Evolutionary conservation across 2,797 vertebrate species (phyloP), one percentile per base, ranked within the genome.

Genomic region (Acridotheres tristis): DNA sequence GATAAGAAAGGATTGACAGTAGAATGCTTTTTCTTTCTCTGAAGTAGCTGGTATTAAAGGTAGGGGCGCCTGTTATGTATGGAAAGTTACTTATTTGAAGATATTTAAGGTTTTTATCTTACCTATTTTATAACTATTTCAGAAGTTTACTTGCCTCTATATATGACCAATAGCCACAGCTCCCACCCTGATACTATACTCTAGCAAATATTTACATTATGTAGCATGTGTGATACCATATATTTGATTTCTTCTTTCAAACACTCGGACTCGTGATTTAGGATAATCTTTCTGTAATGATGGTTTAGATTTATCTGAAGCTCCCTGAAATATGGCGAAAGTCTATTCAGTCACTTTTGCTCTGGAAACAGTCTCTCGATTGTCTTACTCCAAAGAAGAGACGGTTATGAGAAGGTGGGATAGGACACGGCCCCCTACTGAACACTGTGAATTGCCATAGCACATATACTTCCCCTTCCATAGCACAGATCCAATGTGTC

Each of bases 381-480:
- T 65, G 7, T 40, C 45, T 79, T 61, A 66, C 21, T 63, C 4
- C 3, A 11, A 90, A 36, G 40, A 82, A 76, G 21, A 91, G 51
- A 20, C 30, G 11, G 11, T 38, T 38, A 17, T 50, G 43, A 76
- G 42, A 62, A n/a, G 11, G 15, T 17, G 19, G 50, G 32, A 14
- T 6, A n/a, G 6, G 6, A 68, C 19, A 18, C 0, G 7, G 17
- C 16, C 34, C 34, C 1, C 23, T 65, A 1, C 14, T 51, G 34
- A 22, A 16, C 6, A 7, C 7, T n/a, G 5, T 16, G 17, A 76
- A n/a, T 20, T 43, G 22, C 40, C 58, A 10, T 10, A 34, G 16
- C 9, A 45, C 6, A 10, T 18, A 34, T 5, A 34, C 8, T 50
- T 27, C 11, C 12, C 11, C 50, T 16, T 59, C 15, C 16, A 1